Conservation (phyloP, 2,113 vertebrate genomes). For the Pollimyrus isidori region DNA sequence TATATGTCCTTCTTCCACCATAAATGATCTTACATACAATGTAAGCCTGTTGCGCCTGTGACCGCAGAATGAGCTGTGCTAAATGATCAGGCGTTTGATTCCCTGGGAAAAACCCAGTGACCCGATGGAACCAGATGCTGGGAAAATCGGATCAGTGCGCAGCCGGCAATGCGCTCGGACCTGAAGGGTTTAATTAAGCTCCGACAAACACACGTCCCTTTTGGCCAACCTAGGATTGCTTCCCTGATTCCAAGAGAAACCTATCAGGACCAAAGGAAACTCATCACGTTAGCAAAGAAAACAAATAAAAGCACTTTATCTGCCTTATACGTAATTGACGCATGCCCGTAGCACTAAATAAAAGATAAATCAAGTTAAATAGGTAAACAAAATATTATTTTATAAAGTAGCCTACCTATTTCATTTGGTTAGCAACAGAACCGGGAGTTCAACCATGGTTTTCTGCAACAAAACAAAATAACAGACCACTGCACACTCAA, state of each 20-base stretch:
- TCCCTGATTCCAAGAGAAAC: neutral
- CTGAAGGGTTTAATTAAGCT: neutral
- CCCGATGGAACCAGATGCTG: neutral
- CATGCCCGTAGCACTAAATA: neutral
- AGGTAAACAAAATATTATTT: neutral
- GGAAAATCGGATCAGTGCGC: neutral
- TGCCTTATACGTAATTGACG: neutral
- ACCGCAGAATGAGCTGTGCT: neutral
- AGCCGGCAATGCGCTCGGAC: neutral
- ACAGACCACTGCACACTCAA: neutral
- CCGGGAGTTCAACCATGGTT: neutral
- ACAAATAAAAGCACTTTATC: neutral
- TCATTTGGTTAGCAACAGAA: neutral
- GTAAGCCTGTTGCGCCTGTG: neutral
- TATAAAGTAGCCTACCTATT: neutral
- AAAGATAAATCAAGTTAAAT: neutral
- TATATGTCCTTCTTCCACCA: neutral
- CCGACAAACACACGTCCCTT: neutral
- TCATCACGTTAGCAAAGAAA: neutral
- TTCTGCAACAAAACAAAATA: neutral
- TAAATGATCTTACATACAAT: neutral
- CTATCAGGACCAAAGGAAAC: neutral
- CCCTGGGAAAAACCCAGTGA: neutral
- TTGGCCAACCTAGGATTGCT: neutral
- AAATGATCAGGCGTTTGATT: constrained; percentile 4